Evolutionary conservation across 2,888 invertebrate species (phyloP), one percentile per base, ranked within the genome.

Genomic region (Brachyptera putata): DNA sequence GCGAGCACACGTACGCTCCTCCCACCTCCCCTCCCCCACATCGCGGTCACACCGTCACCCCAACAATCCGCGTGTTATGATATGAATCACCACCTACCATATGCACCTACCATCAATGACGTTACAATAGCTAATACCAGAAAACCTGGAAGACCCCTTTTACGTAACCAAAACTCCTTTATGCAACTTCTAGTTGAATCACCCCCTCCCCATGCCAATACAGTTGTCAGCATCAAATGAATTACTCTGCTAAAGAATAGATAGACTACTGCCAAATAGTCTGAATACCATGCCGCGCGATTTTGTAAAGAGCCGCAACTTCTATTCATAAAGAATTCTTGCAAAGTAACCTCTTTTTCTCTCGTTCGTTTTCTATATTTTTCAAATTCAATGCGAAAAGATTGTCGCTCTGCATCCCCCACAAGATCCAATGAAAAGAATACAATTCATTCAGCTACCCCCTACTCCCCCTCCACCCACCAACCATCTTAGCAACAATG

Each of bases 311-410:
- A 57, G 43, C 43, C 57, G 53, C 53, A 53, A 36, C 53, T 53
- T 53, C 53, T 34, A 53, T 53, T 53, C 21, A 57, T 57, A 48
- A 36, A 25, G 22, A 22, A 62, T 60, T 49, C 58, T 49, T 61
- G 61, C 61, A 61, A 58, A 58, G 62, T 62, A 62, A 62, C 62
- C 56, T 59, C 41, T 62, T 62, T n/a, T 62, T 36, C 48, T 24
- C 36, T 37, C 34, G n/a, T 18, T 36, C 55, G 26, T 49, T 55
- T 46, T 43, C 18, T 43, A 43, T 43, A 43, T 43, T 43, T 43
- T 43, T 43, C 43, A 43, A 43, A 43, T 43, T 43, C 43, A 43
- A 21, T 16, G 43, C 16, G 43, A 43, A 43, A 43, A 43, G 43
- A 43, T 43, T 43, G 43, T 43, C 43, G 43, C 43, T 43, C 43